A percentile compares a stretch with the other conserved stretches of the same genome.
Conservation (phyloP, 2,888 invertebrate genomes). For the Lycaena phlaeas region DNA sequence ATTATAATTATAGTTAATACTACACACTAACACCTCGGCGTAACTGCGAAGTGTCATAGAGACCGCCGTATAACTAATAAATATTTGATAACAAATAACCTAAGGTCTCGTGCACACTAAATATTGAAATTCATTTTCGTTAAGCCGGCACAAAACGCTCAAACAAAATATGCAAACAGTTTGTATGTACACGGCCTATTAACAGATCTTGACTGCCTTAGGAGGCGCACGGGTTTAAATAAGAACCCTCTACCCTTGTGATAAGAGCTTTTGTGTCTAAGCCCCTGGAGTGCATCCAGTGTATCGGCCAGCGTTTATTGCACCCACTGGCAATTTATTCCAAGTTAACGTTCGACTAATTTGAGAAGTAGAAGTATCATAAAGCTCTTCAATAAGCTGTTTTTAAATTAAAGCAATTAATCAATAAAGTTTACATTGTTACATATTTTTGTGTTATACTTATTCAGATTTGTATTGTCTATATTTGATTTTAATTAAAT, state of each 20-base stretch:
- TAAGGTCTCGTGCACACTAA: constrained; percentile 61
- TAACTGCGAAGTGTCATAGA: constrained; percentile 50
- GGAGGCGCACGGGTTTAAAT: constrained; percentile 20
- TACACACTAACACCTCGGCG: constrained; percentile 39
- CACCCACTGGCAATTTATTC: constrained; percentile 59
- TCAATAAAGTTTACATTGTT: constrained; percentile 5
- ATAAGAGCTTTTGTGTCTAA: constrained; percentile 9
- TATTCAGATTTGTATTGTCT: background rate
- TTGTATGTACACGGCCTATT: constrained; percentile 59
- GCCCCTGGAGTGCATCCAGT: constrained; percentile 49
- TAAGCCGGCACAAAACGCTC: constrained; percentile 64
- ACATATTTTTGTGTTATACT: background rate
- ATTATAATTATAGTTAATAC: too few relatives aligned
- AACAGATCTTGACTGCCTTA: constrained; percentile 54
- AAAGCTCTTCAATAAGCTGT: constrained; percentile 51
- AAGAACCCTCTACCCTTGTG: constrained; percentile 6
- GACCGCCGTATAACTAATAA: constrained; percentile 48
- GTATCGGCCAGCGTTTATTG: constrained; percentile 61
- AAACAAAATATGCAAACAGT: constrained; percentile 61
- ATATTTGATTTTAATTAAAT: too few relatives aligned
- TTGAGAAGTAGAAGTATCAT: constrained; percentile 60
- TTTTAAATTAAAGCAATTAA: constrained; percentile 17
- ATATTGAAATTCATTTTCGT: constrained; percentile 60
- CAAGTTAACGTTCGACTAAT: constrained; percentile 69
- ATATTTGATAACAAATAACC: constrained; percentile 64